phyloP scores from a whole-genome alignment of 2,797 vertebrate species.

The Poeciliopsis turneri region DNA sequence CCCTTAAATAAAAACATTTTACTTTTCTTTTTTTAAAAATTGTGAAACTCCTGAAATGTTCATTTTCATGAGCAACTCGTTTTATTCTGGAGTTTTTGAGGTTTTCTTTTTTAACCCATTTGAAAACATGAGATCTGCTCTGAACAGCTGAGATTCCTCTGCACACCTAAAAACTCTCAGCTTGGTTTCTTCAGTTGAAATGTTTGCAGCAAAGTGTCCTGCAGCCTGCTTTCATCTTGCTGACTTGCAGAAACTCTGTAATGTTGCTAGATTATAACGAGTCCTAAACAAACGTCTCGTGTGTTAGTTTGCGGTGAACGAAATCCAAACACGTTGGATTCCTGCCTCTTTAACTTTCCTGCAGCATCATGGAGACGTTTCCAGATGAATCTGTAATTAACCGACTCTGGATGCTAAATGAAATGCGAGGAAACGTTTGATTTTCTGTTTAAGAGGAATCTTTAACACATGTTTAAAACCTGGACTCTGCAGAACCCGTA shows the following conservation, averaged over 20 bases:
- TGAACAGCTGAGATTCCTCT: not conserved
- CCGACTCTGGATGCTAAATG: not conserved
- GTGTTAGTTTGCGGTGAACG: not conserved
- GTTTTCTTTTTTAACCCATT: not conserved
- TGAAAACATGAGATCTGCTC: not conserved
- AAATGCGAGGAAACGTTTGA: not conserved
- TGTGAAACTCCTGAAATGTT: too few species aligned
- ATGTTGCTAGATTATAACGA: slow-evolving; percentile 2
- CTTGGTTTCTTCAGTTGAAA: not conserved
- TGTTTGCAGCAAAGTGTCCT: not conserved
- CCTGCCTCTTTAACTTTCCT: slow-evolving; percentile 1
- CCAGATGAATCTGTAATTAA: slow-evolving; percentile 4
- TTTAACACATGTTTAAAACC: slow-evolving; percentile 16
- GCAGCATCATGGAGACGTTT: not conserved
- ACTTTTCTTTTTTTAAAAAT: too few species aligned
- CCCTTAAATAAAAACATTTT: too few species aligned
- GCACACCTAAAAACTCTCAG: not conserved
- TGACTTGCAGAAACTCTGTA: not conserved
- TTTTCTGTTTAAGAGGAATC: slow-evolving; percentile 10
- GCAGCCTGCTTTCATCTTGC: not conserved
- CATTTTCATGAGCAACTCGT: not conserved
- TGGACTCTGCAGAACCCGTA: slow-evolving; percentile 80
- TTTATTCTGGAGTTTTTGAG: not conserved
- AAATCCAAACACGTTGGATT: not conserved
- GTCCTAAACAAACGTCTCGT: not conserved